phyloP scores from a whole-genome alignment of 2,797 vertebrate genomes.

The Pseudochirops corinnae region DNA sequence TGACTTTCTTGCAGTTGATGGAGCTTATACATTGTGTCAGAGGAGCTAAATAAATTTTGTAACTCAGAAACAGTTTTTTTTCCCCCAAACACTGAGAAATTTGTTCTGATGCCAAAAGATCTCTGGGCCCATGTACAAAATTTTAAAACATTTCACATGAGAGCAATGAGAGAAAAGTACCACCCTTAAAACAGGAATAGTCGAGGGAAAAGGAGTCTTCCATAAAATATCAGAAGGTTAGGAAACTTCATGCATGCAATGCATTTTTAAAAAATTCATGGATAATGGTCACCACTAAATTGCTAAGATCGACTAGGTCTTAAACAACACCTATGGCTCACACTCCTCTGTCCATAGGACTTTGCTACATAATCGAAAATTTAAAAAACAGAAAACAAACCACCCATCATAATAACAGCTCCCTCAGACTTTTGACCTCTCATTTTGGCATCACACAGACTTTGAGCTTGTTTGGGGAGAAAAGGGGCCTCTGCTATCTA shows the following conservation, averaged over 20 bases:
- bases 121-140: slow-evolving; percentile 18
- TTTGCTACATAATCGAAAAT: slow-evolving; percentile 39
- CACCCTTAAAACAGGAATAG: not conserved
- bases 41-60: slow-evolving; percentile 14
- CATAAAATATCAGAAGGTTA: not conserved
- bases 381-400: slow-evolving; percentile 58
- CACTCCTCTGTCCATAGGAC: slow-evolving; percentile 35
- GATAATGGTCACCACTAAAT: not conserved
- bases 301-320: not conserved
- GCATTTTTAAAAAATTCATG: not conserved
- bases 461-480: slow-evolving; percentile 55
- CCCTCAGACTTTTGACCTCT: slow-evolving; percentile 48
- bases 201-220: not conserved
- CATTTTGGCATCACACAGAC: slow-evolving; percentile 63
- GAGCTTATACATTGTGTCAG: slow-evolving; percentile 3
- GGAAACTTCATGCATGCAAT: not conserved
- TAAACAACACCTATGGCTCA: not conserved
- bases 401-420: slow-evolving; percentile 47
- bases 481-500: slow-evolving; percentile 47
- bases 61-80: slow-evolving; percentile 10
- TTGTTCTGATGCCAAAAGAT: slow-evolving; percentile 37
- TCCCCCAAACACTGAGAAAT: slow-evolving; percentile 30
- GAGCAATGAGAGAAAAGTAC: slow-evolving; percentile 15
- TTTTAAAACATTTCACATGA: slow-evolving; percentile 38
- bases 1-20: slow-evolving; percentile 20